Evolutionary conservation across 2,113 vertebrate species (phyloP).

Genomic region (Dermatemys mawii): DNA sequence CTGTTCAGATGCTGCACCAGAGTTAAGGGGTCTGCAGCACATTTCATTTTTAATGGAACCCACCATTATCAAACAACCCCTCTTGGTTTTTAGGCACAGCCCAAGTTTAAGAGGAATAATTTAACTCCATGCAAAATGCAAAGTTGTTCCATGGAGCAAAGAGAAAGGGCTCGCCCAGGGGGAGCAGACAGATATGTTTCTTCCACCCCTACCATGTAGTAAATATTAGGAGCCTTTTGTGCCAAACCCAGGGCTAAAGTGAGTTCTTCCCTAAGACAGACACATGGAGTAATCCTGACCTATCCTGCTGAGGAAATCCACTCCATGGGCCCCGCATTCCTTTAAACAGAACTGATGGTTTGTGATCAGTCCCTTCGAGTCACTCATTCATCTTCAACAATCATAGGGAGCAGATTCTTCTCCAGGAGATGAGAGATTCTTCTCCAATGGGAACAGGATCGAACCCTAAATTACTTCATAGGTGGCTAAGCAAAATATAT

Average conservation of each 20-base stretch:
- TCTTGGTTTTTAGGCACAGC: background rate
- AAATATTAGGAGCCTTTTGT: background rate
- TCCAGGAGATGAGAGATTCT: background rate
- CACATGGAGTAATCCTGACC: background rate
- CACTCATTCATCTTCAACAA: fast-evolving
- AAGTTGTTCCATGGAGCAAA: fast-evolving
- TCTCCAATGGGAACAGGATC: background rate
- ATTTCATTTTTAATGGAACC: background rate
- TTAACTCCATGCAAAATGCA: fast-evolving
- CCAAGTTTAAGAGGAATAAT: background rate
- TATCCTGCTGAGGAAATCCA: background rate
- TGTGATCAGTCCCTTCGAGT: background rate
- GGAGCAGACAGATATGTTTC: background rate
- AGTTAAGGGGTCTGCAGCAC: background rate
- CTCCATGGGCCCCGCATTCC: background rate
- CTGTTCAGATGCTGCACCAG: background rate
- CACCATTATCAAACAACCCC: background rate
- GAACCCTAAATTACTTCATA: background rate
- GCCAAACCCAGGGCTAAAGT: background rate
- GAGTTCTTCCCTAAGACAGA: fast-evolving
- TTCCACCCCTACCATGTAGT: fast-evolving
- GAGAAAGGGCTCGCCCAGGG: background rate
- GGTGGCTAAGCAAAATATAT: background rate
- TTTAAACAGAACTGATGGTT: background rate
- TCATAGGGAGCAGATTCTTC: background rate